phyloP scores from a whole-genome alignment of 2,113 vertebrate genomes.

The Morone saxatilis region DNA sequence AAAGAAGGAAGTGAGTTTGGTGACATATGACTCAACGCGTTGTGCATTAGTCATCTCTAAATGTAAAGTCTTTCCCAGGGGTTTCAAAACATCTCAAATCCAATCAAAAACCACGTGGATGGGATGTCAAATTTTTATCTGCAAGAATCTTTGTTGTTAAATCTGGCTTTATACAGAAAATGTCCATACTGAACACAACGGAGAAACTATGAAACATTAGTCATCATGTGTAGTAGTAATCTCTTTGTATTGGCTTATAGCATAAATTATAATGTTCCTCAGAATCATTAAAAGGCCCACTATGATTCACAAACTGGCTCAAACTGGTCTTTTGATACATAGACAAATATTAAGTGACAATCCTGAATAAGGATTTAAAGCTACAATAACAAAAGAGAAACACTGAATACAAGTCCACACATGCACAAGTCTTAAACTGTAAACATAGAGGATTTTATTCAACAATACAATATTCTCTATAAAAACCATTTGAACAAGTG shows the following conservation, averaged over 20 bases:
- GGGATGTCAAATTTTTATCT: neutral
- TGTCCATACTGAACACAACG: neutral
- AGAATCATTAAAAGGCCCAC: neutral
- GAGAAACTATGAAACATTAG: neutral
- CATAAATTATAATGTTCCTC: neutral
- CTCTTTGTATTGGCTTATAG: neutral
- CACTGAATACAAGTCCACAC: neutral
- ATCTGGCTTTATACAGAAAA: neutral
- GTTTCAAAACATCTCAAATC: neutral
- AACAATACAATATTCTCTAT: slow-evolving; percentile 38
- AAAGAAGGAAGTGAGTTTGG: no score
- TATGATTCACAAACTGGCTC: neutral
- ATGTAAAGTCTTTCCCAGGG: neutral
- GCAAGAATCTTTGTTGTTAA: no score
- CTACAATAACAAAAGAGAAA: neutral
- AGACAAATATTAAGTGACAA: neutral
- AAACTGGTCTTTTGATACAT: neutral
- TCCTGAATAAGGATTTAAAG: neutral
- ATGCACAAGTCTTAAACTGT: neutral
- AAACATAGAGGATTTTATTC: slow-evolving; percentile 67
- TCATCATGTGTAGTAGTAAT: neutral
- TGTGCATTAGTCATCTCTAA: neutral
- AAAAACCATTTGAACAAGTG: slow-evolving; percentile 41
- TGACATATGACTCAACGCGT: no score
- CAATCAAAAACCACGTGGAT: neutral